A percentile compares a stretch with the other conserved stretches of the same genome.
These are phyloP conservation scores for Machimus atricapillus DNA, from an alignment of 2,888 invertebrate species.

Conservation along the genomic window DNA sequence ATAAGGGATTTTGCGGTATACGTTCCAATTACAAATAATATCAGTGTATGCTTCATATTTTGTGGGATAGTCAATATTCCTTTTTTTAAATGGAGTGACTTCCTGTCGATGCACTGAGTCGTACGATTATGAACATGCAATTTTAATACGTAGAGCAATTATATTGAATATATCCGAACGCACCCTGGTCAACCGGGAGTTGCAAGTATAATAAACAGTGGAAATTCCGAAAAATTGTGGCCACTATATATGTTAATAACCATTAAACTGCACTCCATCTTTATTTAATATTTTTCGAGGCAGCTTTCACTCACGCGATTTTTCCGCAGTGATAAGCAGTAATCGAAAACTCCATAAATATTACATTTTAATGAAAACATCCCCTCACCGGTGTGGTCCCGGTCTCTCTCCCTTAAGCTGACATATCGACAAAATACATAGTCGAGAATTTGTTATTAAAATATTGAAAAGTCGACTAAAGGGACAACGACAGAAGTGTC, in stretches of 20 bases:
- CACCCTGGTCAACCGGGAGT: neutral
- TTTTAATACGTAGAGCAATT: neutral
- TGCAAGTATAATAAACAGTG: neutral
- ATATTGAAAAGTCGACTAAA: neutral
- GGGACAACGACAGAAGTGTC: neutral
- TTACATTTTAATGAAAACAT: neutral
- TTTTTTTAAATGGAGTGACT: neutral
- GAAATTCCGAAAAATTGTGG: neutral
- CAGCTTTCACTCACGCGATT: neutral
- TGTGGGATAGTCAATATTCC: neutral
- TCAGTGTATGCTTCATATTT: neutral
- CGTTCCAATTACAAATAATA: neutral
- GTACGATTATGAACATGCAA: neutral
- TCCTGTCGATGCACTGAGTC: neutral
- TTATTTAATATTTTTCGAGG: neutral
- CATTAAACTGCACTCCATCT: neutral
- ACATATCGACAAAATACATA: neutral
- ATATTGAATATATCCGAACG: neutral
- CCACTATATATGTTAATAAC: neutral
- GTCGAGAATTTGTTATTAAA: neutral
- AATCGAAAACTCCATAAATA: neutral
- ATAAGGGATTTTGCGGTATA: neutral
- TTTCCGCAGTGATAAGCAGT: neutral
- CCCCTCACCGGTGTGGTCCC: neutral
- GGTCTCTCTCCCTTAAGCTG: neutral